Evolutionary conservation across 2,113 vertebrate species (phyloP).

Genomic region (Apaloderma vittatum): DNA sequence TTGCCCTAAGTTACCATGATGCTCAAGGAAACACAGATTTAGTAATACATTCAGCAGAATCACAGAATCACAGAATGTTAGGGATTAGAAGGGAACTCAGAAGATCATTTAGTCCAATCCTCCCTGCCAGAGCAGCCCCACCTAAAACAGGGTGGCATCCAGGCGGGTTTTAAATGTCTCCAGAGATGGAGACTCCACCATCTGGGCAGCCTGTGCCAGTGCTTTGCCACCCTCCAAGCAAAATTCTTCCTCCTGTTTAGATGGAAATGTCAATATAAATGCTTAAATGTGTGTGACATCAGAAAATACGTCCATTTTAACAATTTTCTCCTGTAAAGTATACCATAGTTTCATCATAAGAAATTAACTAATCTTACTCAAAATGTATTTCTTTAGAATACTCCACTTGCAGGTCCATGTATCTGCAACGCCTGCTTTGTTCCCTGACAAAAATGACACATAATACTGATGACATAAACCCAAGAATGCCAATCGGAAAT

Average conservation of each 20-base stretch:
- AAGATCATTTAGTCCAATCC: too few species aligned
- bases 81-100: too few species aligned
- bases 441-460: not conserved
- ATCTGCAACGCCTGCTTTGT: not conserved
- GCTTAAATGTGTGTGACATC: not conserved
- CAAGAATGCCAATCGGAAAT: slow-evolving; percentile 16
- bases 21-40: not conserved
- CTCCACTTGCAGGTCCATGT: not conserved
- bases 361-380: not conserved
- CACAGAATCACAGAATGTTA: too few species aligned
- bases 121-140: too few species aligned
- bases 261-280: not conserved
- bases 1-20: not conserved
- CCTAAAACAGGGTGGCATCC: too few species aligned
- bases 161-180: too few species aligned
- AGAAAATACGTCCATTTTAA: not conserved
- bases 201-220: too few species aligned
- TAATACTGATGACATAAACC: not conserved
- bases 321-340: not conserved
- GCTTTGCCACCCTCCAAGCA: too few species aligned
- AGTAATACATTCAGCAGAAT: not conserved
- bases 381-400: not conserved
- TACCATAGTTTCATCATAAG: not conserved
- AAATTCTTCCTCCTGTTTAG: too few species aligned
- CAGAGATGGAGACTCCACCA: too few species aligned